Base-by-base conservation (phyloP, 2,113 vertebrate species). In the Tor tambroides region DNA sequence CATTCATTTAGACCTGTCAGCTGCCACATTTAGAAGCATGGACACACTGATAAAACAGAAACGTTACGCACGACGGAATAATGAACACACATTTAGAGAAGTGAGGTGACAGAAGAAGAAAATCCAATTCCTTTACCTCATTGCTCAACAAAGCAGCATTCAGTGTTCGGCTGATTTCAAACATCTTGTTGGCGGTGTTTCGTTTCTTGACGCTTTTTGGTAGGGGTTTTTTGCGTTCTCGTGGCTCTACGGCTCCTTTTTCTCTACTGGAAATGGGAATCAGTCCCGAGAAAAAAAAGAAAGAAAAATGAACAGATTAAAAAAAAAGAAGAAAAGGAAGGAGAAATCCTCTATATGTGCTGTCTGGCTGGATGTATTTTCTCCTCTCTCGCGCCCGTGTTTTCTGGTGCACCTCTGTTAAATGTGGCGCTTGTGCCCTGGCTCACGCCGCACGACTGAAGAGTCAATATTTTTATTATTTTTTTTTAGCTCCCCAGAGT, bases 81-180 rank as follows among this genome's bases (percentile, higher is more conserved):
- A 85, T 84, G 71, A 85, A 85, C 93, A 91, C 74, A 92, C 91
- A 93, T 89, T 71, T 78, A 87, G 75, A 88, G 56, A 93, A 92
- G 93, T 92, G 91, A 93, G 89, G 91, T 89, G 91, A 90, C 85
- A 46, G 38, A 80, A 92, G 89, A 89, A 93, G 91, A 84, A 93
- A 94, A 94, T 92, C 91, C 91, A 93, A 84, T 88, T 9, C 92
- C 92, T 94, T 96, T 99, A 99, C 98, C 98, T 99, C 98, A 96
- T 97, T 99, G 97, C 97, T 98, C 96, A 99, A 97, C 96, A 99
- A 98, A 95, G 98, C 97, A 93, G 98, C 97, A 96, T 99, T 99
- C 96, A 99, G 97, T 96, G 97, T 98, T 97, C 98, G 97, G 98
- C 97, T 98, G 97, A 99, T 99, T 97, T 99, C 98, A 95, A 98